A percentile compares a stretch with the other conserved stretches of the same genome.
These are phyloP conservation scores for Peromyscus leucopus DNA, from an alignment of 2,113 vertebrate genomes.

Conservation along the genomic window DNA sequence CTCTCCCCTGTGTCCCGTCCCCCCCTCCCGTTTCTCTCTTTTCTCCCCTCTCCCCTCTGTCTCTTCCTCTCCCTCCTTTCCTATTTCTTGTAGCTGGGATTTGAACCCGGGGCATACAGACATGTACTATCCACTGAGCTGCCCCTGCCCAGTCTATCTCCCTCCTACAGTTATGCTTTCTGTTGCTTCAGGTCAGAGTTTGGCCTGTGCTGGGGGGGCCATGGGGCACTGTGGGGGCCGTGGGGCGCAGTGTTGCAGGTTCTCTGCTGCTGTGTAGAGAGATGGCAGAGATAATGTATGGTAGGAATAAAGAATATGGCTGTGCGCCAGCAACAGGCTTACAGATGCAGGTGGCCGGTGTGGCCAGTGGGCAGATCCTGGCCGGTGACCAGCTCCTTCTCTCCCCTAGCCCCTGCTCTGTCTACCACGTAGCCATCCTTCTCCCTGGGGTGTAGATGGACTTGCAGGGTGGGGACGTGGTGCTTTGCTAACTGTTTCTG, in stretches of 20 bases:
- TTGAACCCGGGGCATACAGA: background rate
- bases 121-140: background rate
- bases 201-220: background rate
- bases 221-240: background rate
- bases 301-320: background rate
- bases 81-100: background rate
- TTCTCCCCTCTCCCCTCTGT: background rate
- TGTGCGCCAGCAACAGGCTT: background rate
- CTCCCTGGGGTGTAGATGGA: background rate
- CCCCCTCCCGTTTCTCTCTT: background rate
- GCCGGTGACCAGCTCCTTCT: background rate
- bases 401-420: fast-evolving
- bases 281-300: no score
- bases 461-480: background rate
- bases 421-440: background rate
- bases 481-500: background rate
- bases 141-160: background rate
- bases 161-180: background rate
- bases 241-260: background rate
- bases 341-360: no score
- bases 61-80: no score
- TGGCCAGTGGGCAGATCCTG: background rate
- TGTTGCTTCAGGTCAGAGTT: background rate
- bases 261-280: background rate
- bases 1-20: background rate